Percentiles rank a stretch among this genome's conserved stretches.
Evolutionary conservation across 2,113 vertebrate genomes (phyloP).

Genomic region (Labeo rohita): DNA sequence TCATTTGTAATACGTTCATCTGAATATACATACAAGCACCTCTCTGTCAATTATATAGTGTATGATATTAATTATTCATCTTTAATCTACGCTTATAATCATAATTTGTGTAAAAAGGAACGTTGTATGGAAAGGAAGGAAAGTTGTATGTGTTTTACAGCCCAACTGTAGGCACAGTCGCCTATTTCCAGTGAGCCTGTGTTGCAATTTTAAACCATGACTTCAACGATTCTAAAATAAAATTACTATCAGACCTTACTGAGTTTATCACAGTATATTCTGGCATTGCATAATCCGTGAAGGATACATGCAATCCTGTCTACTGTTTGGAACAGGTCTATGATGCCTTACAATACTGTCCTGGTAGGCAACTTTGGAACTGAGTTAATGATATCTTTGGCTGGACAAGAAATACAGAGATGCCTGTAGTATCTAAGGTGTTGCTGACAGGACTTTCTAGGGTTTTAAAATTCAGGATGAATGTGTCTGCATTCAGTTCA

Average conservation of each 20-base stretch:
- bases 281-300: not conserved
- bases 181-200: too few species aligned
- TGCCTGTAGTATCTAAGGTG: not conserved
- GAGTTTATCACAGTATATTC: not conserved
- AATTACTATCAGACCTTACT: not conserved
- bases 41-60: too few species aligned
- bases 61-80: too few species aligned
- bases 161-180: too few species aligned
- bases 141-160: too few species aligned
- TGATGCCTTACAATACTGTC: not conserved
- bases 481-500: not conserved
- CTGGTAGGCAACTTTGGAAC: not conserved
- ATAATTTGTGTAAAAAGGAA: too few species aligned
- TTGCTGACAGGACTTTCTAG: not conserved
- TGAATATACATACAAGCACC: too few species aligned
- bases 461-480: conserved; percentile 1
- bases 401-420: not conserved
- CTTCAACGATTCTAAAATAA: not conserved
- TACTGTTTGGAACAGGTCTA: not conserved
- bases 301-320: not conserved
- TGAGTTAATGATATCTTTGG: not conserved
- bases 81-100: too few species aligned
- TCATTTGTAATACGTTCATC: too few species aligned
- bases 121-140: too few species aligned
- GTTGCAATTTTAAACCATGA: not conserved